These are phyloP conservation scores for Gryllus longicercus DNA, from an alignment of 2,888 invertebrate genomes.

Conservation along the genomic window DNA sequence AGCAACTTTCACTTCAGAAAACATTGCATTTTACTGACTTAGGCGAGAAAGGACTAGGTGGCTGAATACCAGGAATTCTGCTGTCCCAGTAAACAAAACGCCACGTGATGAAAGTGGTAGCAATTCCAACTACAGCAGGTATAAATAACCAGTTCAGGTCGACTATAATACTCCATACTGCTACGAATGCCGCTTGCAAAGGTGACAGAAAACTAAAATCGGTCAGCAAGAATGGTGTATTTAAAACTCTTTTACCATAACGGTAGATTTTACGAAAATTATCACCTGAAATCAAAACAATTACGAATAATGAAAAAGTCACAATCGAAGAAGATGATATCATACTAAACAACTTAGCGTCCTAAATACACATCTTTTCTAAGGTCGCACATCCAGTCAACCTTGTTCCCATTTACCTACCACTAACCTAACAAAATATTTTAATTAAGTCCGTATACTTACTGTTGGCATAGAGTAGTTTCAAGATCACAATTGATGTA, in stretches of 20 bases:
- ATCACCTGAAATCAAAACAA: neutral
- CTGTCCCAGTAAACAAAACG: neutral
- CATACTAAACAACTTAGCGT: neutral
- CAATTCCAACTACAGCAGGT: neutral
- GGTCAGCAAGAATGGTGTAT: too few relatives aligned
- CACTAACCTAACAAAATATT: neutral
- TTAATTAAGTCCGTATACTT: neutral
- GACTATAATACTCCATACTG: neutral
- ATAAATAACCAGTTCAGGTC: neutral
- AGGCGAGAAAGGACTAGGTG: constrained; percentile 3
- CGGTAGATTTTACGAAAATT: too few relatives aligned
- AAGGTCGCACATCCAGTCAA: too few relatives aligned
- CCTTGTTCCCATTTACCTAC: neutral
- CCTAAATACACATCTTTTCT: too few relatives aligned
- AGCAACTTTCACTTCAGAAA: too few relatives aligned
- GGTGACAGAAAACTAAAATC: too few relatives aligned
- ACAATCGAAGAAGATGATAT: neutral
- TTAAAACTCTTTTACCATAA: too few relatives aligned
- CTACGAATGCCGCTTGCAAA: neutral
- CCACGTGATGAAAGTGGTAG: neutral
- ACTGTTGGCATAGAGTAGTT: neutral
- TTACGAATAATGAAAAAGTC: neutral
- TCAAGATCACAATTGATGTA: neutral
- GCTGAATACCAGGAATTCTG: neutral
- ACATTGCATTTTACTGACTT: neutral